phyloP scores from a whole-genome alignment of 2,888 invertebrate species.

The Psylliodes chrysocephalus region DNA sequence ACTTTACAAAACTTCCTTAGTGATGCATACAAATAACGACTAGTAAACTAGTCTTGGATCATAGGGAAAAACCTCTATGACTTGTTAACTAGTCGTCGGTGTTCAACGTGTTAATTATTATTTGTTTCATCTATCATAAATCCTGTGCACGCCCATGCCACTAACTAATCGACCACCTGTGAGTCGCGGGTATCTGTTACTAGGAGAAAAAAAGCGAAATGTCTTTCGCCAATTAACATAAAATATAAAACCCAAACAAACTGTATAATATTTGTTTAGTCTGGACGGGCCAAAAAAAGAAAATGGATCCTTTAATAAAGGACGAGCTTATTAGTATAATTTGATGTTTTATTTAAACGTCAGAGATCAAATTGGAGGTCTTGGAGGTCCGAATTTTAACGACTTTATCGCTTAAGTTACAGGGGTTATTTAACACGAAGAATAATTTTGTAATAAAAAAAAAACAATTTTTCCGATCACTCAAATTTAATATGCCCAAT shows the following conservation, averaged over 20 bases:
- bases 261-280: constrained; percentile 28
- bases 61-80: too few species aligned
- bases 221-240: constrained; percentile 52
- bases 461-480: too few species aligned
- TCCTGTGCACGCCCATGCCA: background rate
- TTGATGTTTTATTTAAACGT: constrained; percentile 31
- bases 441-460: too few species aligned
- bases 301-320: constrained; percentile 35
- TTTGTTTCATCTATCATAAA: too few species aligned
- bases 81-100: too few species aligned
- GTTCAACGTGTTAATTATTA: too few species aligned
- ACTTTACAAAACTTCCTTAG: too few species aligned
- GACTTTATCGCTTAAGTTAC: background rate
- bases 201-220: constrained; percentile 43
- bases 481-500: too few species aligned
- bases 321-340: constrained; percentile 38
- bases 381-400: background rate
- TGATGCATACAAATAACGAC: too few species aligned
- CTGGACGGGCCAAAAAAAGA: constrained; percentile 11
- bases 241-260: constrained; percentile 29
- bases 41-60: too few species aligned
- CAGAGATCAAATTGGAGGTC: constrained; percentile 3
- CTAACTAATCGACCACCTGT: constrained; percentile 47
- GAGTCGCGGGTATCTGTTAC: constrained; percentile 36
- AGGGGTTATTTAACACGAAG: too few species aligned